phyloP scores from a whole-genome alignment of 2,888 invertebrate genomes.

The Orchesella flavescens region DNA sequence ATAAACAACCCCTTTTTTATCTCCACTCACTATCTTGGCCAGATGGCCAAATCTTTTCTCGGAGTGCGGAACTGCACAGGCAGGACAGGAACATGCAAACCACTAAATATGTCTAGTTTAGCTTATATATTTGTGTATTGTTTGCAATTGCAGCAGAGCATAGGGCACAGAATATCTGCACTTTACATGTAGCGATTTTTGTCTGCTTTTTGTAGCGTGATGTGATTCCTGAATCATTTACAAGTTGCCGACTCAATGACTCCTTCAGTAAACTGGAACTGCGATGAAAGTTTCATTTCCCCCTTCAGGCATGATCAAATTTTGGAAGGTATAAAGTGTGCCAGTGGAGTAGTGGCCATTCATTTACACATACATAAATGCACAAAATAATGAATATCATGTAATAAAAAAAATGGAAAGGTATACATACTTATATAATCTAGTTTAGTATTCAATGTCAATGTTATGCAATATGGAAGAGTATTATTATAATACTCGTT shows the following conservation, averaged over 20 bases:
- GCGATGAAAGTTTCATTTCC: no score
- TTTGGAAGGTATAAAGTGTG: constrained; percentile 22
- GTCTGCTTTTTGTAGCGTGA: background rate
- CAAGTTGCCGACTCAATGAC: background rate
- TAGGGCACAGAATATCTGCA: background rate
- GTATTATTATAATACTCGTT: no score
- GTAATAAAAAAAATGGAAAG: background rate
- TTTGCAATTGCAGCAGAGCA: background rate
- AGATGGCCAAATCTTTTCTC: constrained; percentile 57
- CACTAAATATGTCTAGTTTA: background rate
- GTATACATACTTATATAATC: no score
- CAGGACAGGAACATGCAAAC: constrained; percentile 37
- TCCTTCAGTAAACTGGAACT: background rate
- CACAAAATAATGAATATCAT: background rate
- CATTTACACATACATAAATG: background rate
- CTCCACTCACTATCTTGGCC: constrained; percentile 53
- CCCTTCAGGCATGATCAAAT: no score
- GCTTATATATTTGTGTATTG: constrained; percentile 17
- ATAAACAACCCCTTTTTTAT: constrained; percentile 56
- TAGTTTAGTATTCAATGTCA: no score
- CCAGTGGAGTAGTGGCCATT: constrained; percentile 14
- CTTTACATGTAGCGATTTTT: background rate
- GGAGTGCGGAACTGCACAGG: constrained; percentile 15
- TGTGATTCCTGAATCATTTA: constrained; percentile 27
- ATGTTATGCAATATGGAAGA: no score